phyloP scores from a whole-genome alignment of 2,888 invertebrate species.

The Leptura quadrifasciata region DNA sequence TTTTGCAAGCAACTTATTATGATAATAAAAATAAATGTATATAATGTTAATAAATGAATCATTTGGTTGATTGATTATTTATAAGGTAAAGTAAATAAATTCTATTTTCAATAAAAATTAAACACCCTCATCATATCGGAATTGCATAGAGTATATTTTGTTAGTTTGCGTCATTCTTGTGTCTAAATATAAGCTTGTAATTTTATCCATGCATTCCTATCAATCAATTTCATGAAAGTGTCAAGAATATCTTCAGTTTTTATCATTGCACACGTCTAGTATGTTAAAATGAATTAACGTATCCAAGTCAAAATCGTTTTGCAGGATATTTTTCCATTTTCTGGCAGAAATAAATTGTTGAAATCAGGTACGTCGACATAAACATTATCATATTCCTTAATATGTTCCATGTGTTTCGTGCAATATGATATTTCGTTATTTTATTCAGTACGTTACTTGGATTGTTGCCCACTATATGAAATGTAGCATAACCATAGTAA shows the following conservation, averaged over 20 bases:
- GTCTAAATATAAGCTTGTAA: neutral
- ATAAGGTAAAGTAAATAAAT: neutral
- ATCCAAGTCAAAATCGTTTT: neutral
- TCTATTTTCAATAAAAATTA: neutral
- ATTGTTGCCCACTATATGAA: constrained; percentile 13
- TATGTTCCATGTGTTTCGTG: constrained; percentile 10
- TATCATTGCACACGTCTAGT: too few relatives aligned
- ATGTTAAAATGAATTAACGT: neutral
- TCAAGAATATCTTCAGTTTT: neutral
- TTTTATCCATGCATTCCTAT: neutral
- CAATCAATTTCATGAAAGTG: neutral
- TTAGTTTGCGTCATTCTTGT: neutral
- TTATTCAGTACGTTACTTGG: constrained; percentile 21
- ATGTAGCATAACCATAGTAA: constrained; percentile 8
- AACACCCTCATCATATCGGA: neutral
- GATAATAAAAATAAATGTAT: neutral
- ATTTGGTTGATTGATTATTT: neutral
- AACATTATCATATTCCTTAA: neutral
- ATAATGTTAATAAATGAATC: neutral
- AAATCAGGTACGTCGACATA: neutral
- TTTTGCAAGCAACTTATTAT: too few relatives aligned
- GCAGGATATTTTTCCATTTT: neutral
- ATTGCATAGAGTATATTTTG: neutral
- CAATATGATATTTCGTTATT: constrained; percentile 11
- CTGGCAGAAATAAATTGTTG: neutral